phyloP scores from a whole-genome alignment of 2,113 vertebrate species.

The Sphyrna mokarran region DNA sequence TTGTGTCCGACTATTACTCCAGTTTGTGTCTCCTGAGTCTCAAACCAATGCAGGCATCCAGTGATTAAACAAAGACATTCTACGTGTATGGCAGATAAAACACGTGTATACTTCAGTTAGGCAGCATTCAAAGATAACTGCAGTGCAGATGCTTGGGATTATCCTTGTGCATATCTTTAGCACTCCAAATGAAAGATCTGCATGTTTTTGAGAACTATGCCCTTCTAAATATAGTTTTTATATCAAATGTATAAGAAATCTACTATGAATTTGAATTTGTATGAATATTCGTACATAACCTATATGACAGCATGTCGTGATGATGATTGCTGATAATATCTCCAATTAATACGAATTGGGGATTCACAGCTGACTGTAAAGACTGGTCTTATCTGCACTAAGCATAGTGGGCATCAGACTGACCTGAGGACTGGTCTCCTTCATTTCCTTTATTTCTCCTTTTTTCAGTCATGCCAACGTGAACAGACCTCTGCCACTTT shows the following conservation, averaged over 20 bases:
- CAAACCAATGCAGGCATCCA: neutral
- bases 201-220: neutral
- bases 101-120: neutral
- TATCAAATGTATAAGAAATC: neutral
- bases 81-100: neutral
- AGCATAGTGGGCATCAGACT: neutral
- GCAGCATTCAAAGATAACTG: neutral
- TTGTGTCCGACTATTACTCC: slow-evolving; percentile 12
- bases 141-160: neutral
- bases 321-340: neutral
- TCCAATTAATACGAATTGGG: neutral
- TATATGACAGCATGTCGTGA: neutral
- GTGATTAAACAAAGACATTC: neutral
- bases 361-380: neutral
- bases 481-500: neutral
- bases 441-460: neutral
- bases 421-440: neutral
- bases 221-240: neutral
- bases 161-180: neutral
- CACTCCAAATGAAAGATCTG: neutral
- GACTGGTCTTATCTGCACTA: neutral
- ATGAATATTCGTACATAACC: no score
- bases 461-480: neutral
- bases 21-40: neutral
- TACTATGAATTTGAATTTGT: no score